Base-by-base conservation (phyloP, 2,888 invertebrate genomes). In the Aplocera efformata region DNA sequence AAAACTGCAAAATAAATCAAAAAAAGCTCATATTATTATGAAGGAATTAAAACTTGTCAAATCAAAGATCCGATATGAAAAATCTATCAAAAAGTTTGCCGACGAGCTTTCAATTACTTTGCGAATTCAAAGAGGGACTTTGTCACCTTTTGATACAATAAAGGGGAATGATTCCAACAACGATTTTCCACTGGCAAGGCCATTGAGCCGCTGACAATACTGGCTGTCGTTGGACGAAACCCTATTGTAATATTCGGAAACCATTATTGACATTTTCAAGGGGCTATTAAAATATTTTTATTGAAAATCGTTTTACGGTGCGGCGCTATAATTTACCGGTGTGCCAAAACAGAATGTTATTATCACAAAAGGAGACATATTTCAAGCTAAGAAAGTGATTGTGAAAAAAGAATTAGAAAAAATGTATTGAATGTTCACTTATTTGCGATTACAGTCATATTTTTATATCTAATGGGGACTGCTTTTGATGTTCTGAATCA, bases 251-350 rank as follows among this genome's bases (percentile, higher is more conserved):
- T 72, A 65, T 68, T 70, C 78, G 83, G 80, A 82, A 82, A 77
- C 81, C 80, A 81, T 81, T 84, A 84, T 80, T 80, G 81, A 82
- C 78, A 69, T 81, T 79, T 81, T 80, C 76, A 82, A 83, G 79
- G 73, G 74, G 71, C 79, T 75, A 76, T 82, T 81, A 80, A 77
- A 79, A 72, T 75, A 70, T 72, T 70, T 70, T 70, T 76, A 75
- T 74, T 74, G 75, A 76, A 75, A 73, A 76, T 63, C 72, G 73
- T 74, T 67, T 74, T 73, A 64, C 56, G 52, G 52, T 34, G 39
- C 53, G 53, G 60, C 59, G 56, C 62, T 58, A 68, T 72, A 62
- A 64, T 56, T 72, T 53, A 68, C 60, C 44, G 53, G 56, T 54
- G 52, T 53, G 58, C 58, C 56, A 46, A 53, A 46, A 51, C 40